Evolutionary conservation across 2,113 vertebrate species (phyloP).

Genomic region (Cebus imitator): DNA sequence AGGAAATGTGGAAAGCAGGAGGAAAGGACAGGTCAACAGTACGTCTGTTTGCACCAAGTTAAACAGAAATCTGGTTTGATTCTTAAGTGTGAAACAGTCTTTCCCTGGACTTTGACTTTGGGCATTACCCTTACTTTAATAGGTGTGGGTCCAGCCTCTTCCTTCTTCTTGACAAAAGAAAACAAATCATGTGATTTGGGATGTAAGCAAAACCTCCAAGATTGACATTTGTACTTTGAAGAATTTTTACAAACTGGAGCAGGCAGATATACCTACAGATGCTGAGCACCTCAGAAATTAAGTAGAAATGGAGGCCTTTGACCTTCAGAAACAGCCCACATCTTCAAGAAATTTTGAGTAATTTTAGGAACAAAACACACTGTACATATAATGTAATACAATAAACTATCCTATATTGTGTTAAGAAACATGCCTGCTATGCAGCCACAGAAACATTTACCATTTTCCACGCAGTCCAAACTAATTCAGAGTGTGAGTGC

Average conservation of each 20-base stretch:
- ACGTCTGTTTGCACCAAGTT: background rate
- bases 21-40: background rate
- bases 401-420: background rate
- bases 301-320: background rate
- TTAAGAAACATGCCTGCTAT: background rate
- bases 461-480: background rate
- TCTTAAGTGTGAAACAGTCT: background rate
- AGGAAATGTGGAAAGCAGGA: background rate
- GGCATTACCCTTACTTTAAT: background rate
- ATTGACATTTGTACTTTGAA: background rate
- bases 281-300: background rate
- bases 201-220: background rate
- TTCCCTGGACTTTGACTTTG: background rate
- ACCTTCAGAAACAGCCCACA: background rate
- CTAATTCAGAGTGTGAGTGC: background rate
- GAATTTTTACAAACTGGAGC: background rate
- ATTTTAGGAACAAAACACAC: conserved; percentile 39
- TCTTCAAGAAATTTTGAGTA: background rate
- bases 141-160: background rate
- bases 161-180: background rate
- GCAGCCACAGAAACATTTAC: conserved; percentile 7
- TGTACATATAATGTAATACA: too few relatives aligned
- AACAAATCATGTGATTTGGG: background rate
- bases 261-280: background rate
- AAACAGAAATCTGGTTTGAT: background rate